Evolutionary conservation across 2,888 invertebrate species (phyloP).

Genomic region (Andrena hattorfiana): DNA sequence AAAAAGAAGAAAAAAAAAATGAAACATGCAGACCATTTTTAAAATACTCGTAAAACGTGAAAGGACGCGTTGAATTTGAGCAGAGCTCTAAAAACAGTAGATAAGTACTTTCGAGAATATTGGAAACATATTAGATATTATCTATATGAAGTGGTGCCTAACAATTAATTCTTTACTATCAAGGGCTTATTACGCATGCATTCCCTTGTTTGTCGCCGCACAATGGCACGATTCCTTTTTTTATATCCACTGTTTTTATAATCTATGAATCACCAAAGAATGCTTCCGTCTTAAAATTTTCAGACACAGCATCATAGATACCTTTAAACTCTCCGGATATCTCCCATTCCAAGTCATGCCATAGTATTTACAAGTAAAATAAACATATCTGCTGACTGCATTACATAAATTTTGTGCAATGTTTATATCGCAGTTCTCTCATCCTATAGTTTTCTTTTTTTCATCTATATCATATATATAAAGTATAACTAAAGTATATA

Average conservation of each 20-base stretch:
- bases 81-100: conserved; percentile 83
- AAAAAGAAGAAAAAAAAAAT: conserved; percentile 50
- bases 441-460: conserved; percentile 69
- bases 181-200: conserved; percentile 80
- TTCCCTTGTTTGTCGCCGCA: conserved; percentile 80
- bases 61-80: conserved; percentile 79
- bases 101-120: conserved; percentile 84
- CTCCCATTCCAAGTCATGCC: conserved; percentile 67
- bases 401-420: conserved; percentile 81
- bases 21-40: conserved; percentile 57
- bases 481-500: conserved; percentile 83
- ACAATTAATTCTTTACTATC: conserved; percentile 81
- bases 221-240: conserved; percentile 81
- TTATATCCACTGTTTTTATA: conserved; percentile 69
- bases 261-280: conserved; percentile 76
- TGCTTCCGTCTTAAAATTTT: conserved; percentile 70
- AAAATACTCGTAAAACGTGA: conserved; percentile 66
- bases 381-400: conserved; percentile 74
- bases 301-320: conserved; percentile 76
- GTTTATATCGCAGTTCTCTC: conserved; percentile 76
- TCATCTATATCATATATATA: conserved; percentile 75
- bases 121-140: conserved; percentile 82
- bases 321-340: conserved; percentile 73
- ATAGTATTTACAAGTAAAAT: conserved; percentile 76
- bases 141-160: conserved; percentile 80